Evolutionary conservation across 1,140 invertebrate species (phyloP), one percentile per base, ranked within the genome.

Genomic region (Pteromalus puparum): DNA sequence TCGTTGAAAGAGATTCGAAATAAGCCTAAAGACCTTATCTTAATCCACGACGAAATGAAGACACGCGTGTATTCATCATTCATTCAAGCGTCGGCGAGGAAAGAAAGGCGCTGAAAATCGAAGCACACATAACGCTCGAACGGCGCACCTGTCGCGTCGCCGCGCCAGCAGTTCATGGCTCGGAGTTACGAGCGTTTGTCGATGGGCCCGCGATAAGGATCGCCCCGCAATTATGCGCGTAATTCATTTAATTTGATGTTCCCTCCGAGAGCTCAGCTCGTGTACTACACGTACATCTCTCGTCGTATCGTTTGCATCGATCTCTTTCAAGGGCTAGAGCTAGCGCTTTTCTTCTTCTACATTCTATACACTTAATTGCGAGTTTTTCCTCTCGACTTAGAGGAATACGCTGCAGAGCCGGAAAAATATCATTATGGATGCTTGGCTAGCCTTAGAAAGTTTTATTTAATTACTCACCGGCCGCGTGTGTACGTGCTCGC

Each of bases 241-340:
- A 88, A 88, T 89, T 87, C 87, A 87, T 87, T 89, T 88, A 89
- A 89, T 89, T 89, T 87, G 87, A 89, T 84, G 87, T 86, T 88
- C 86, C 82, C 87, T 85, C 81, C 86, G 87, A 83, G 83, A 46
- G 42, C 13, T 61, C 48, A 0, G n/a, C 24, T n/a, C 18, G 24
- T 30, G 46, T 12, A 2, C 10, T n/a, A 53, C 61, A 68, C 78
- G 2, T 34, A 18, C 21, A 74, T 1, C 34, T 13, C 3, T 21
- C 9, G 6, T 61, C 34, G 1, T 81, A 74, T 81, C 80, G 21
- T 34, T 15, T 34, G 68, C 46, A 34, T 10, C 46, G 26, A 81
- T 81, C 65, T 72, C 13, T 15, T 2, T 67, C n/a, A 1, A 38
- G 30, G 15, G 0, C 38, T 5, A n/a, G n/a, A n/a, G n/a, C n/a